A percentile compares a stretch with the other conserved stretches of the same genome.
These are phyloP conservation scores for Pseudeuparius sepicola DNA, from an alignment of 2,888 invertebrate genomes.

Conservation along the genomic window DNA sequence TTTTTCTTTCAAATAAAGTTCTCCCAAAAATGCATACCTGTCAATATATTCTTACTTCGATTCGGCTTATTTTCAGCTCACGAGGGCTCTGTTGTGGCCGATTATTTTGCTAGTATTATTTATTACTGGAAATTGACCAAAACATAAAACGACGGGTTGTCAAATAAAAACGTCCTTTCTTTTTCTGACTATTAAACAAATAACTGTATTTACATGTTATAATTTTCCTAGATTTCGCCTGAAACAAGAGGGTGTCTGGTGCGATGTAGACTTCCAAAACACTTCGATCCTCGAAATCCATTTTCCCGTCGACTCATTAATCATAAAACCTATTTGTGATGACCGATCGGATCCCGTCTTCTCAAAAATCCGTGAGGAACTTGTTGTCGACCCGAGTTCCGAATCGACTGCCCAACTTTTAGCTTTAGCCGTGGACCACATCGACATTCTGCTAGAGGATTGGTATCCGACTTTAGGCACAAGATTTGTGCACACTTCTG, in stretches of 20 bases:
- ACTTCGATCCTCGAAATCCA: conserved; percentile 80
- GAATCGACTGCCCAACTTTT: conserved; percentile 73
- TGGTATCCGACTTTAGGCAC: conserved; percentile 95
- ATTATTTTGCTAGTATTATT: too few species aligned
- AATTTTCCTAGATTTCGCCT: conserved; percentile 52
- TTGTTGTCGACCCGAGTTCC: conserved; percentile 67
- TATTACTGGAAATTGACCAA: too few species aligned
- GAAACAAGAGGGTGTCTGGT: conserved; percentile 80
- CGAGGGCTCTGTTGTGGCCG: too few species aligned
- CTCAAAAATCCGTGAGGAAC: conserved; percentile 33
- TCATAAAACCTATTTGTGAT: conserved; percentile 43
- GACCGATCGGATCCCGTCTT: conserved; percentile 27
- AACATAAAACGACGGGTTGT: too few species aligned
- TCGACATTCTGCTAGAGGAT: conserved; percentile 92
- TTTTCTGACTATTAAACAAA: too few species aligned
- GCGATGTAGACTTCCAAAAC: conserved; percentile 65
- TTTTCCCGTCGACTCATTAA: conserved; percentile 61
- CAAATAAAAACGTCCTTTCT: too few species aligned
- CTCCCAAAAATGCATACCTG: too few species aligned
- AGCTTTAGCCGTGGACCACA: conserved; percentile 86
- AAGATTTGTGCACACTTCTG: conserved; percentile 94
- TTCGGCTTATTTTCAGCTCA: too few species aligned
- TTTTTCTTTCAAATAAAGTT: too few species aligned
- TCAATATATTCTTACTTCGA: too few species aligned
- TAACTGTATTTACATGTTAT: too few species aligned